Base-by-base conservation (phyloP, 53 echinoderm and acorn worm genomes). In the Astropecten irregularis region DNA sequence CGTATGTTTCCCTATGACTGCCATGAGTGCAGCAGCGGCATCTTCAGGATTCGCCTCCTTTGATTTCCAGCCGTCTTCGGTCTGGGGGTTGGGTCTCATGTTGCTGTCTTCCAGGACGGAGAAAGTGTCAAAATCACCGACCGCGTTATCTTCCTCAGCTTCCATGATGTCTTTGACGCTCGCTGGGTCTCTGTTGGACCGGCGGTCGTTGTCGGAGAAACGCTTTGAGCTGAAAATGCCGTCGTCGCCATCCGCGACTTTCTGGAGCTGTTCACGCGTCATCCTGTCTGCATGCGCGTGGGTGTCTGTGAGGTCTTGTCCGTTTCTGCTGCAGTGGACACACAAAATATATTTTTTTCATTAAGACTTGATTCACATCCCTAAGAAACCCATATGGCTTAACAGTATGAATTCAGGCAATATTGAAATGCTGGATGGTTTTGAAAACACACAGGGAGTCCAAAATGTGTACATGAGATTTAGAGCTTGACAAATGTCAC, bases 301-400 rank as follows among this genome's bases (percentile, higher is more conserved):
- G 2, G 9, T 11, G 28, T 46, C 61, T 16, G 10, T 32, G 3
- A 46, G 6, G 38, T 76, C 61, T 79, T 46, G n/a, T 46, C 61
- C 29, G 62, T 62, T 79, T 30, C 61, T 79, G 46, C 79, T 79
- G 62, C 32, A 62, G 39, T 19, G 2, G 11, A 79, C 13, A 54
- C 15, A 13, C 8, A 54, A 4, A 4, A 54, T 11, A 46, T 46
- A 9, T 46, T 9, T 14, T 46, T 46, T 46, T 46, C 8, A 9
- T 46, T 46, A 46, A 46, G 8, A n/a, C n/a, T n/a, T n/a, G n/a
- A n/a, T n/a, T n/a, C n/a, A n/a, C n/a, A n/a, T n/a, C n/a, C n/a
- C n/a, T n/a, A n/a, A n/a, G n/a, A n/a, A n/a, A n/a, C n/a, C n/a
- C n/a, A n/a, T n/a, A n/a, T n/a, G n/a, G n/a, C n/a, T n/a, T n/a